Evolutionary conservation across 64 coral and sea anemone genomes (phyloP).

Genomic region (Platygyra sinensis): DNA sequence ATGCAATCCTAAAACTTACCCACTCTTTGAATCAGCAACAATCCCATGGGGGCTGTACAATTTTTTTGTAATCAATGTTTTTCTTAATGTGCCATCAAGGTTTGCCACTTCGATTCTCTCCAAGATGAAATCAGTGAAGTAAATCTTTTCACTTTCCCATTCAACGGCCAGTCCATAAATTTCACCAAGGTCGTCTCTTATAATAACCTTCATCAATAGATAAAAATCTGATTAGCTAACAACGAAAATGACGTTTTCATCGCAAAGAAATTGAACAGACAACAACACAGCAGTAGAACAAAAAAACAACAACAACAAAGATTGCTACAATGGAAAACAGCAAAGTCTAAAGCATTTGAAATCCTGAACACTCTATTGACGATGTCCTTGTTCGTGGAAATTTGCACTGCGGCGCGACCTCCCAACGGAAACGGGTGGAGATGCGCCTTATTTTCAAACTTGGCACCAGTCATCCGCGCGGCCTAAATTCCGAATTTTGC

Average conservation of each 20-base stretch:
- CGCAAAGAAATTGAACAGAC: not conserved
- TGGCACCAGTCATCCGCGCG: too few relatives aligned
- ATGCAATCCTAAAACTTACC: not conserved
- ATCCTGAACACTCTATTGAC: too few relatives aligned
- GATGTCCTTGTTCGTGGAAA: too few relatives aligned
- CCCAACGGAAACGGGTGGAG: too few relatives aligned
- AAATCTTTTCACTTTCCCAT: conserved; percentile 36
- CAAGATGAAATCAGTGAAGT: conserved; percentile 31
- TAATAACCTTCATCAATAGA: not conserved
- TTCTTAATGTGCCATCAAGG: conserved; percentile 37
- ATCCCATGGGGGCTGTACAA: conserved; percentile 43
- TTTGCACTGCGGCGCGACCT: too few relatives aligned
- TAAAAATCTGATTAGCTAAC: not conserved
- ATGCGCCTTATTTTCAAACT: too few relatives aligned
- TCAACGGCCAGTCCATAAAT: conserved; percentile 50
- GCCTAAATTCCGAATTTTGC: too few relatives aligned
- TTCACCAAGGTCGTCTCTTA: conserved; percentile 25
- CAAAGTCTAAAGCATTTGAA: too few relatives aligned
- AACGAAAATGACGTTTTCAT: not conserved
- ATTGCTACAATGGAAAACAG: too few relatives aligned
- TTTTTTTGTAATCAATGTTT: not conserved
- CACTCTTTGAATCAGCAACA: conserved; percentile 27
- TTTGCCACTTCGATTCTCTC: conserved; percentile 50
- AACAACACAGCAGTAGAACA: too few relatives aligned
- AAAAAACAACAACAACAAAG: too few relatives aligned